Conservation (phyloP, 2,797 vertebrate species). For the Peromyscus eremicus region DNA sequence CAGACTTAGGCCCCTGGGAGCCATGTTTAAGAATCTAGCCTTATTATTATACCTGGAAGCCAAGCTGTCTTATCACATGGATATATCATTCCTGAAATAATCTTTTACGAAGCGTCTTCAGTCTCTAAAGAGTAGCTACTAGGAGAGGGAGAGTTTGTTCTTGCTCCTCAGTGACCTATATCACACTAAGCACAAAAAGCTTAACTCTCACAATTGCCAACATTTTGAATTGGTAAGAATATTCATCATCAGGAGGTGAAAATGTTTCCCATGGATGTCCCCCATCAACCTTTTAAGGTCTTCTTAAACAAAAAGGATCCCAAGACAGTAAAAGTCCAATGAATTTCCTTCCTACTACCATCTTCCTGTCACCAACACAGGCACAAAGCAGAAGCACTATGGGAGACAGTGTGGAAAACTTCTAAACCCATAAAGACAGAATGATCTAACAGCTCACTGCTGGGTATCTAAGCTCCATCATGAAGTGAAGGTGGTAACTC, state of each 20-base stretch:
- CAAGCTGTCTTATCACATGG: not conserved
- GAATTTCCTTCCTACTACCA: not conserved
- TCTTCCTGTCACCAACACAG: not conserved
- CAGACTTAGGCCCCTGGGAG: not conserved
- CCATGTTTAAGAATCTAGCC: not conserved
- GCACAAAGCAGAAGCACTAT: not conserved
- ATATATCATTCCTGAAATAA: not conserved
- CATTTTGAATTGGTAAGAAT: not conserved
- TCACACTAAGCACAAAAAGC: not conserved
- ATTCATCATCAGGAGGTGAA: not conserved
- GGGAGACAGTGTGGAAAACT: not conserved
- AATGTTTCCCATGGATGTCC: not conserved
- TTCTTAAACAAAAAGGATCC: slow-evolving; percentile 13
- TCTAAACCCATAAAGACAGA: slow-evolving; percentile 4
- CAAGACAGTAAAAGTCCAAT: not conserved
- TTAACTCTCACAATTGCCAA: not conserved
- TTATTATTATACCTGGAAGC: not conserved
- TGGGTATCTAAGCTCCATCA: not conserved
- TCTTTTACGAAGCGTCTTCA: slow-evolving; percentile 19
- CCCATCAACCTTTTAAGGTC: not conserved
- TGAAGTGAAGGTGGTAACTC: slow-evolving; percentile 27
- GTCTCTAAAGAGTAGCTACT: not conserved
- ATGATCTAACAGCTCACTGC: not conserved
- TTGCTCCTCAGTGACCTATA: not conserved
- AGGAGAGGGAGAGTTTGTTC: not conserved